Base-by-base conservation (phyloP, 2,113 vertebrate species). In the Leptosomus discolor region DNA sequence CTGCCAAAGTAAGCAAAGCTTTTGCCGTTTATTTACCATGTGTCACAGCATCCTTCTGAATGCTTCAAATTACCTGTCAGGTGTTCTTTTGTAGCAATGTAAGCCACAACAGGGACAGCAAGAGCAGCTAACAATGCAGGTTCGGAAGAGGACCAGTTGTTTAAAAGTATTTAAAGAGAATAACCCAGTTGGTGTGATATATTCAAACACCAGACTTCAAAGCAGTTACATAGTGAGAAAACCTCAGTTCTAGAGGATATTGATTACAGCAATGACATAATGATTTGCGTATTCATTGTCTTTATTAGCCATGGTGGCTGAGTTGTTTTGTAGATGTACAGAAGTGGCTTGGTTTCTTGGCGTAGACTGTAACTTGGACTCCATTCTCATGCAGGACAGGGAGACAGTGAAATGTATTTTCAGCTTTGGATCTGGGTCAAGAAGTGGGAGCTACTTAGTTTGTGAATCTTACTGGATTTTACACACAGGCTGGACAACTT, bases 1-100 rank as follows among this genome's bases (percentile, higher is more conserved):
- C 98, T 99, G 99, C 99, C 99, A 99, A 98, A 99, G 99, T 99
- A 99, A 99, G 99, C 98, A 98, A 95, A 98, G 96, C 96, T 96
- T 98, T 98, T 98, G 71, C 75, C 96, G 91, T 96, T 46, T 96
- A 9, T 97, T 97, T 97, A 96, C 96, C 80, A 79, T 92, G 76
- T 97, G 95, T 97, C 95, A 97, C 83, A 97, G 75, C 92, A 77
- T 94, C 81, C 92, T 95, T 95, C 74, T 84, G 27, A 94, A 79
- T 94, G 92, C 76, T 83, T 95, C 74, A 92, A 85, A 86, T 48
- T 82, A 91, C 76, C 67, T 82, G 50, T 88, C 6, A 37, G n/a
- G 46, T 18, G 2, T 50, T 91, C 61, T 75, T 68, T 45, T 45
- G 27, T 83, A 83, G 48, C 46, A 82, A 19, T 26, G 34, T 37